Conservation (phyloP, 1,140 invertebrate genomes). For the Drosophila nigromelanica region DNA sequence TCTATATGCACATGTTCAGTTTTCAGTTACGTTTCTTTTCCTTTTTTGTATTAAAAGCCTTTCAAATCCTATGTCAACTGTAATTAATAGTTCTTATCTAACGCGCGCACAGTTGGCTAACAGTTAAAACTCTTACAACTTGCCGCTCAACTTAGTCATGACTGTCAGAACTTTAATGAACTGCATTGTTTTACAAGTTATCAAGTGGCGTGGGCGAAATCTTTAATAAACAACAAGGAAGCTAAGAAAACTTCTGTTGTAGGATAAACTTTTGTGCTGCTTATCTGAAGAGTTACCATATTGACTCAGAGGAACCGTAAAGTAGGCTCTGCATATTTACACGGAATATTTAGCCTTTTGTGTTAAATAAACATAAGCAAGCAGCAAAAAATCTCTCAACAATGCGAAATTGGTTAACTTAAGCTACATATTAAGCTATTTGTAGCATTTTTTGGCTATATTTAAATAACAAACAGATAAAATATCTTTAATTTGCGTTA, state of each 20-base stretch:
- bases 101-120: background rate
- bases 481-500: too few species aligned
- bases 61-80: slow-evolving; percentile 11
- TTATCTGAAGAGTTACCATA: background rate
- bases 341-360: too few species aligned
- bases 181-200: slow-evolving; percentile 5
- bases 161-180: slow-evolving; percentile 11
- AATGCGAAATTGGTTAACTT: too few species aligned
- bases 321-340: background rate
- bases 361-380: too few species aligned
- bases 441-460: too few species aligned
- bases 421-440: too few species aligned
- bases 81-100: slow-evolving; percentile 43
- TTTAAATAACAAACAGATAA: too few species aligned
- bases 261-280: background rate
- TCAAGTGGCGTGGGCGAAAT: background rate
- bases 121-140: background rate
- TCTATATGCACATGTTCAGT: slow-evolving; percentile 21
- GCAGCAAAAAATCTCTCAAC: too few species aligned
- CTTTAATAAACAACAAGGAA: slow-evolving; percentile 1
- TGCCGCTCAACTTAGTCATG: background rate
- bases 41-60: background rate
- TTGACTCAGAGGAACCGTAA: background rate
- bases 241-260: too few species aligned
- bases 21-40: background rate